These are phyloP conservation scores for Pachycephala philippinensis DNA, from an alignment of 2,113 vertebrate species.

Conservation along the genomic window DNA sequence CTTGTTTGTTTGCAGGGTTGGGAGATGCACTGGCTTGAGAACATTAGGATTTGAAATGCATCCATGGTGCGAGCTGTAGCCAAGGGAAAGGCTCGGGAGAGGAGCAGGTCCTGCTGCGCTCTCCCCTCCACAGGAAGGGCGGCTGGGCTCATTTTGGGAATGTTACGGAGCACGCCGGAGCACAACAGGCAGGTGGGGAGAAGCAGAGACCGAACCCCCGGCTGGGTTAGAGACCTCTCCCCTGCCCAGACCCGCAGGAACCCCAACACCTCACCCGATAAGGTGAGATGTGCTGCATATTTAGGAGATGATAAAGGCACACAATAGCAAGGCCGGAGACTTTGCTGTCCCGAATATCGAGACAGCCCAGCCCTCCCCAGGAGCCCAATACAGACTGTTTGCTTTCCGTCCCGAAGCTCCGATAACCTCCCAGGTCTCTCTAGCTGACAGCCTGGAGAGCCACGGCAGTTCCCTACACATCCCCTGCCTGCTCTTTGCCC, in stretches of 20 bases:
- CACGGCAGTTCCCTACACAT: rapidly evolving
- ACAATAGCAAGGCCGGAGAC: neutral
- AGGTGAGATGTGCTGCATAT: neutral
- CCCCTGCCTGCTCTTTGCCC: neutral
- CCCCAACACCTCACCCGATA: neutral
- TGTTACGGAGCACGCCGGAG: rapidly evolving
- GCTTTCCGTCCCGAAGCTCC: neutral
- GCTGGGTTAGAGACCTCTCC: neutral
- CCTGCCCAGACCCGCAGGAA: neutral
- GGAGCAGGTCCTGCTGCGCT: neutral
- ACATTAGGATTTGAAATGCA: neutral
- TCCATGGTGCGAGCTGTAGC: neutral
- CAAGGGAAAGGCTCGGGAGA: neutral
- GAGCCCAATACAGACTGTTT: neutral
- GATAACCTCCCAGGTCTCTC: neutral
- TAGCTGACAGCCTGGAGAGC: neutral
- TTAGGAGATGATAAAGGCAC: neutral
- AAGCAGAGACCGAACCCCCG: neutral
- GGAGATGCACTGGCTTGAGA: neutral
- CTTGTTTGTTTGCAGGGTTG: constrained; percentile 20
- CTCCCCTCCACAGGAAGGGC: rapidly evolving
- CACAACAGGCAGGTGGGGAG: neutral
- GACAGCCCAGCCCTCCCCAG: constrained; percentile 2
- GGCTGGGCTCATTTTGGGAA: neutral
- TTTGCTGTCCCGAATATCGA: neutral